Evolutionary conservation across 2,113 vertebrate genomes (phyloP), one percentile per base, ranked within the genome.

Genomic region (Aegithalos caudatus): DNA sequence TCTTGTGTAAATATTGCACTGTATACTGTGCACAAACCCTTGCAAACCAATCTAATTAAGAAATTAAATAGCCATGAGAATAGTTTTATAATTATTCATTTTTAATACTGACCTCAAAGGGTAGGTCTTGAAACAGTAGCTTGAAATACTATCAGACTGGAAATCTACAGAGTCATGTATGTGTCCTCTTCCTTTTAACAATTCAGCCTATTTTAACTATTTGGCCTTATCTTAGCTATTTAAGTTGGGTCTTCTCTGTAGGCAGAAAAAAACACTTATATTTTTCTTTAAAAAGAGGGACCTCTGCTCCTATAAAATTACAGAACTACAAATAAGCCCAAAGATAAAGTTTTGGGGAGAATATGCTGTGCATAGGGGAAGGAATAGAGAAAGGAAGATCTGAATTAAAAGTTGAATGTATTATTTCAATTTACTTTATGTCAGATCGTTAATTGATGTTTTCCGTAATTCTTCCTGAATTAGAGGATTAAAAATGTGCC

Each of bases 321-420:
- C 5, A 64, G 42, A 51, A 53, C 18, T 25, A 42, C 1, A 4
- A 81, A 70, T 40, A 61, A 73, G 35, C 9, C 16, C 21, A 57
- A 71, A 67, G 13, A 12, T 1, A 5, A 82, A 12, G 2, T 48
- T 9, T 6, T 86, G 12, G 19, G 6, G 24, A 60, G 10, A 66
- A 66, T n/a, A 28, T 9, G 1, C 19, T 6, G 0, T 31, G 9
- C 4, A 5, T 2, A 23, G 8, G 14, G 12, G 3, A 78, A 70
- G 33, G 35, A 64, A 66, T 6, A 56, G 19, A 69, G 21, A 47
- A 38, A 21, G 6, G 6, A 45, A 7, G 0, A 2, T 35, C 35
- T 71, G 3, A 25, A n/a, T 60, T 58, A 76, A 88, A 88, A 86
- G 22, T 28, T 58, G n/a, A 65, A 72, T 21, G 10, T 2, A 15